A percentile compares a stretch with the other conserved stretches of the same genome.
phyloP scores from a whole-genome alignment of 2,113 vertebrate genomes.

The Dicaeum eximium region DNA sequence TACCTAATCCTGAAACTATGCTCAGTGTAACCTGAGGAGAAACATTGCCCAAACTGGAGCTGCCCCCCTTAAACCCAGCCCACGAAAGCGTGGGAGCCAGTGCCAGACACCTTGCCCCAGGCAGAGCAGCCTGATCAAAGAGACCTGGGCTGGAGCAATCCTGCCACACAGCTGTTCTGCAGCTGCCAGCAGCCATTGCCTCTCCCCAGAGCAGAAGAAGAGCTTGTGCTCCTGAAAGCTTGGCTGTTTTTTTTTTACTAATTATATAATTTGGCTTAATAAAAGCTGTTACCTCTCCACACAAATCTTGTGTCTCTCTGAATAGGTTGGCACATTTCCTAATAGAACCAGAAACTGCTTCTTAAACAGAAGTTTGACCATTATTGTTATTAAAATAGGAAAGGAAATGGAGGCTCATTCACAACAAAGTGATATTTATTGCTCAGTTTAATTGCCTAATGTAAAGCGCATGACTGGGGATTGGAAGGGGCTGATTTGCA shows the following conservation, averaged over 20 bases:
- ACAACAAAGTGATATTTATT: slow-evolving; percentile 37
- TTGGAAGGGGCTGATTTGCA: slow-evolving; percentile 8
- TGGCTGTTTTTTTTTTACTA: neutral
- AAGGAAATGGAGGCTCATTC: neutral
- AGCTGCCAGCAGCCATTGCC: neutral
- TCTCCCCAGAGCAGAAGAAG: neutral
- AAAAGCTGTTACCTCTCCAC: slow-evolving; percentile 48
- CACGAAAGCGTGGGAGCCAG: neutral
- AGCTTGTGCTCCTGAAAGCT: neutral
- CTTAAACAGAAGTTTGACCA: slow-evolving; percentile 31
- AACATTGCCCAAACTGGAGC: neutral
- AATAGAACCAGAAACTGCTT: slow-evolving; percentile 30
- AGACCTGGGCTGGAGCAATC: neutral
- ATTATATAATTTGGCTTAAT: slow-evolving; percentile 43
- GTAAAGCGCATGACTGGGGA: neutral
- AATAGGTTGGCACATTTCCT: slow-evolving; percentile 25
- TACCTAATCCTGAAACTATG: neutral
- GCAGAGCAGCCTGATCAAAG: neutral
- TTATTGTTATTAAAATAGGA: slow-evolving; percentile 41
- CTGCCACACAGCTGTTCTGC: neutral
- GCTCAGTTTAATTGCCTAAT: slow-evolving; percentile 50
- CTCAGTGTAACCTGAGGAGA: neutral
- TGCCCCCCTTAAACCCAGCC: neutral
- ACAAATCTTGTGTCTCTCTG: slow-evolving; percentile 9
- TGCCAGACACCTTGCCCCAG: neutral